Base-by-base conservation (phyloP, 2,888 invertebrate species). In the Hedychridium roseum region DNA sequence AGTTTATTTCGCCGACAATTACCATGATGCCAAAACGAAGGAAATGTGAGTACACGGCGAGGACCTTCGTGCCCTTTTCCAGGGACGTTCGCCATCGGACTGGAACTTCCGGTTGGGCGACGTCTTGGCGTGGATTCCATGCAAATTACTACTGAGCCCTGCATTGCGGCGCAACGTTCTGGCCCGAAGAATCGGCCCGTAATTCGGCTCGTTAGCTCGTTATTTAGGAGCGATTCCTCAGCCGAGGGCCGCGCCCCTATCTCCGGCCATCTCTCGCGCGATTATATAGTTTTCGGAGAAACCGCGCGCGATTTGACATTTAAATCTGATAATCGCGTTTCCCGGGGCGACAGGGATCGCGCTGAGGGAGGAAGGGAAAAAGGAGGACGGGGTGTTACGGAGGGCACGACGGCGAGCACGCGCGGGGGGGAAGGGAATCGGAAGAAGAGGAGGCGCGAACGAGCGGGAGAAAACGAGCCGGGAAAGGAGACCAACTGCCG, bases 161-260 rank as follows among this genome's bases (percentile, higher is more conserved):
- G 31, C 43, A 27, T 26, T 21, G 26, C 21, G 21, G 32, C 21
- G 9, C 36, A 31, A 37, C 34, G 36, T n/a, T n/a, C n/a, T n/a
- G n/a, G n/a, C n/a, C 23, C 43, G 50, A 61, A 61, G 61, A 57
- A 66, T 60, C 57, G 52, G 55, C 57, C 50, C 56, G 57, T 70
- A 73, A 74, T 73, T 75, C 70, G 66, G 71, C 71, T 76, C 76
- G 76, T 77, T 76, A 76, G 71, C 61, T 58, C 57, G 72, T 75
- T 73, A 76, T 76, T 74, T 73, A 70, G 62, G 59, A 58, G 60
- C 57, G 56, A 71, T 71, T 74, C 64, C n/a, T n/a, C n/a, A n/a
- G n/a, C n/a, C n/a, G n/a, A n/a, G n/a, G n/a, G n/a, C 55, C 60
- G 50, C 17, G 43, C 37, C 16, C 28, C 37, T 40, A 3, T 21